Evolutionary conservation across 2,797 vertebrate species (phyloP).

Genomic region (Delichon dasypus): DNA sequence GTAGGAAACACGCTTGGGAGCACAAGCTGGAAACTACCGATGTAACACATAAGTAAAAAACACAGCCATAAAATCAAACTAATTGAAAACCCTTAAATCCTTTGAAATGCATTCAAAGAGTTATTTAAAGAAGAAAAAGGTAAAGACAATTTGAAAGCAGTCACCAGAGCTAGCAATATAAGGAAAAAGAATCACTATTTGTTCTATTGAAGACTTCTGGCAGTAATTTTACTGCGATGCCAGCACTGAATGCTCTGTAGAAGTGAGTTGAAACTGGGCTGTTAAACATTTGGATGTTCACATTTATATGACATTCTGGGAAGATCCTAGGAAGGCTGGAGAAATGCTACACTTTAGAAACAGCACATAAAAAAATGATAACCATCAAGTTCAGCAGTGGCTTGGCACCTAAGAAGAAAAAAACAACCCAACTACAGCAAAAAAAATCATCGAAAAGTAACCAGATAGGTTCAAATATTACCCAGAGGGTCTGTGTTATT

Average conservation of each 20-base stretch:
- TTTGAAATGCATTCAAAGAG: not conserved
- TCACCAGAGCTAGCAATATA: not conserved
- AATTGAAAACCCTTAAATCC: not conserved
- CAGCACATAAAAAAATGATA: not conserved
- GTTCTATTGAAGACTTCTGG: not conserved
- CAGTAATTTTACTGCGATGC: not conserved
- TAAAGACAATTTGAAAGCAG: not conserved
- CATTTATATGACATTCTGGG: not conserved
- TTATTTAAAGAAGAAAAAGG: not conserved
- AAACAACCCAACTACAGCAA: not conserved
- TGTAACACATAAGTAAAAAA: not conserved
- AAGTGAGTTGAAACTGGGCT: not conserved
- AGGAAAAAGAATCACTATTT: not conserved
- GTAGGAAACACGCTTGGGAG: not conserved
- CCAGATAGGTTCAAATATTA: not conserved
- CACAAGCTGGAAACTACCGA: not conserved
- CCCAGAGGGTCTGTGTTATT: not conserved
- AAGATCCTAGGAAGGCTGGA: not conserved
- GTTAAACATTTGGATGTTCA: not conserved
- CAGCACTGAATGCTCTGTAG: not conserved
- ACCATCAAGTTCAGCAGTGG: not conserved
- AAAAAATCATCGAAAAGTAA: not conserved
- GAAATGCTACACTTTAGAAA: not conserved
- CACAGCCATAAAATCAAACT: not conserved
- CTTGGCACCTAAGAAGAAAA: not conserved